Conservation (phyloP, 2,113 vertebrate species). For the Chloropsis hardwickii region DNA sequence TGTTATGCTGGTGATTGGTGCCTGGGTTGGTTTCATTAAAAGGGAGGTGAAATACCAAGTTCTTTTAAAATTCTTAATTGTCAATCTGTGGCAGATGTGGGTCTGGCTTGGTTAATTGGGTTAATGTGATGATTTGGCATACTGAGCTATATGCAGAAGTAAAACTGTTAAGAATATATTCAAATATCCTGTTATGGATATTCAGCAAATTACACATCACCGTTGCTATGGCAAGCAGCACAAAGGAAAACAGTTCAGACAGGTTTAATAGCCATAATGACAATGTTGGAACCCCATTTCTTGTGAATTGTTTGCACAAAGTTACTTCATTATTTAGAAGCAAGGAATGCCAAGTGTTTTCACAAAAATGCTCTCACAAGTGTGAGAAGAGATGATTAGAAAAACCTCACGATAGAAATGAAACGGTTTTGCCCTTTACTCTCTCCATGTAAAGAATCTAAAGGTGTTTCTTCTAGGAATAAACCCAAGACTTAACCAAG, state of each 20-base stretch:
- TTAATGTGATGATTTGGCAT: not conserved
- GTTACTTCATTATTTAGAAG: slow-evolving; percentile 24
- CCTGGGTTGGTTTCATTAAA: not conserved
- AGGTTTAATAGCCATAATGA: not conserved
- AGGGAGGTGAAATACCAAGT: not conserved
- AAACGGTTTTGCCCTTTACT: slow-evolving; percentile 21
- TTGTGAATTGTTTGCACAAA: not conserved
- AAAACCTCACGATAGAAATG: not conserved
- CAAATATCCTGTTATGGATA: not conserved
- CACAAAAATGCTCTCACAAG: not conserved
- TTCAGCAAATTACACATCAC: not conserved
- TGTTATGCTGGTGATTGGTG: not conserved
- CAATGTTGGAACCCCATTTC: not conserved
- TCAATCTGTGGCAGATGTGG: not conserved
- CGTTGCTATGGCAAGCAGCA: not conserved
- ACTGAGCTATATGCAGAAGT: not conserved
- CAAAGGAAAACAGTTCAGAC: not conserved
- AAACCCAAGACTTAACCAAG: not conserved
- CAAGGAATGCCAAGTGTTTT: slow-evolving; percentile 10
- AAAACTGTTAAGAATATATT: not conserved
- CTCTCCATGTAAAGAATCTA: not conserved
- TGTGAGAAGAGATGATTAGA: not conserved
- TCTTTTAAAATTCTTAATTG: not conserved
- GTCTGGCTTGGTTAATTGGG: slow-evolving; percentile 20
- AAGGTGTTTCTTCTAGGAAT: not conserved